Evolutionary conservation across 1,140 invertebrate species (phyloP), one percentile per base, ranked within the genome.

Genomic region (Drosophila triauraria): DNA sequence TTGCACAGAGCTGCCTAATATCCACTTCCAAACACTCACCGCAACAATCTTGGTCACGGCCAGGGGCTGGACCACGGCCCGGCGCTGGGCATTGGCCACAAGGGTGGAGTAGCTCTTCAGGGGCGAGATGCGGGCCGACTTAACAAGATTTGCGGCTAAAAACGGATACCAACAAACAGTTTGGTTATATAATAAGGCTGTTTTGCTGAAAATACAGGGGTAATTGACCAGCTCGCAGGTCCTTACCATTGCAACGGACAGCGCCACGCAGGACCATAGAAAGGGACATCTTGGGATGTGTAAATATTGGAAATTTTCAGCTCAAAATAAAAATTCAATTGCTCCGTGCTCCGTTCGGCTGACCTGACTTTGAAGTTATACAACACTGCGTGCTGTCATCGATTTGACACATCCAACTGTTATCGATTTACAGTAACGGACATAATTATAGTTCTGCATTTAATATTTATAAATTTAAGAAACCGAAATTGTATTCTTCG

Each of bases 51-150:
- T 88, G 48, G 70, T 30, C 27, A 91, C 57, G 4, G 62, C 48
- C 48, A 91, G 43, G 7, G 82, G 82, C 32, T 86, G 84, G 10
- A 57, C 56, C 44, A 80, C 40, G 12, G 71, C 74, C 51, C 65
- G 69, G 12, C 88, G 81, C 53, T 85, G 64, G 13, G 75, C 69
- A 61, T 77, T 80, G 46, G 76, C 79, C 30, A 91, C 77, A 35
- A 91, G 40, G 1, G 90, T 88, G 23, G 90, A 80, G 63, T 86
- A 91, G 2, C 80, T 72, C 75, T 91, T 91, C 27, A 91, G 67
- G 17, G 90, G 90, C 9, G 90, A 61, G 17, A 84, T 51, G 15
- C 90, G 79, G 20, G 67, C 67, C 20, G 84, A 68, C 40, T 81
- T 91, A 40, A 81, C 23, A 8, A 91, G 63, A 61, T 74, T 83